Conservation (phyloP, 2,888 invertebrate species). For the Neria commutata region DNA sequence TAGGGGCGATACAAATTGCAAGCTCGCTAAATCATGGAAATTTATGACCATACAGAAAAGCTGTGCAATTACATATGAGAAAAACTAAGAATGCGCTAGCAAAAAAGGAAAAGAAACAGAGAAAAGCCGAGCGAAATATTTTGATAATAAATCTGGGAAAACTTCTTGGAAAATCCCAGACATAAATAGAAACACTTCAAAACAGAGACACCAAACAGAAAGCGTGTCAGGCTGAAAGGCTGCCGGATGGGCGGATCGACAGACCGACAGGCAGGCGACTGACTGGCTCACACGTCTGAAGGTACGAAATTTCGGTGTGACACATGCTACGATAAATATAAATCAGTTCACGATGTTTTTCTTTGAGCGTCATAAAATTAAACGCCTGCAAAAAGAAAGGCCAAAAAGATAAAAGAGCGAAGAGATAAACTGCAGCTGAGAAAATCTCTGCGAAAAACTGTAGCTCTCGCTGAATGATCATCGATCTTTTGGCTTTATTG, state of each 20-base stretch:
- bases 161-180: neutral
- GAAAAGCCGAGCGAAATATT: neutral
- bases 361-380: too few species aligned
- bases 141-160: neutral
- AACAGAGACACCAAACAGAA: neutral
- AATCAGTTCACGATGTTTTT: too few species aligned
- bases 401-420: too few species aligned
- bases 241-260: neutral
- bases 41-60: neutral
- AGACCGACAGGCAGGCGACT: neutral
- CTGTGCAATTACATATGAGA: too few species aligned
- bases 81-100: constrained; percentile 30
- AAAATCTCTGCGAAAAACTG: too few species aligned
- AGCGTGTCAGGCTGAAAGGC: constrained; percentile 4
- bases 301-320: neutral
- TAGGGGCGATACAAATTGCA: neutral
- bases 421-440: too few species aligned
- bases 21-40: constrained; percentile 1
- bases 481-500: too few species aligned
- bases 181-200: neutral
- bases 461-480: too few species aligned
- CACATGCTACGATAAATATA: neutral
- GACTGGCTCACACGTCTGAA: neutral
- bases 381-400: too few species aligned
- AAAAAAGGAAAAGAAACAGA: constrained; percentile 32